Evolutionary conservation across 2,113 vertebrate species (phyloP).

Genomic region (Chlorodrepanis virens): DNA sequence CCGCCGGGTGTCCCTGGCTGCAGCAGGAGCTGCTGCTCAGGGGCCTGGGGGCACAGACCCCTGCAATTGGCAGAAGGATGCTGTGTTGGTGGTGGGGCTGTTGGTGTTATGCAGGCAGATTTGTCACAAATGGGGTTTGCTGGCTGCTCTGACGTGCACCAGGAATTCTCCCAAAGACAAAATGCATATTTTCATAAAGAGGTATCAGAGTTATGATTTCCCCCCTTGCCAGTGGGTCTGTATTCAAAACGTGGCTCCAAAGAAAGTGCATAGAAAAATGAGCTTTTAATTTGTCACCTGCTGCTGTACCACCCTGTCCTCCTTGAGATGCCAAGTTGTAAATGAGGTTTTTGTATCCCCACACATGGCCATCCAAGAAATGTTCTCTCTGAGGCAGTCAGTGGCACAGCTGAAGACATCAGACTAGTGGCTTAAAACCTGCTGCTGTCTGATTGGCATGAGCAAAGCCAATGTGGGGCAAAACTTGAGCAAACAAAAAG

Average conservation of each 20-base stretch:
- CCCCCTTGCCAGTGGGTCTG: background rate
- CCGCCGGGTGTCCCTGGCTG: background rate
- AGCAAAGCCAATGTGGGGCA: background rate
- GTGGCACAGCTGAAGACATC: slow-evolving; percentile 27
- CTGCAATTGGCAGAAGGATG: background rate
- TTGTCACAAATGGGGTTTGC: background rate
- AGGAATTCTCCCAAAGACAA: background rate
- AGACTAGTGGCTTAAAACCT: background rate
- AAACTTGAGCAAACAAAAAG: background rate
- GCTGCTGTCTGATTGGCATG: background rate
- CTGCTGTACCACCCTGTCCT: slow-evolving; percentile 28
- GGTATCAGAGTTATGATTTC: background rate
- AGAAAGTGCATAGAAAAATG: slow-evolving; percentile 46
- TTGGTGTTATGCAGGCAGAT: background rate
- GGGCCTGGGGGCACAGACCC: background rate
- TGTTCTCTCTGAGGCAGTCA: background rate
- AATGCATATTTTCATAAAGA: background rate
- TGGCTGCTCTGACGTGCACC: background rate
- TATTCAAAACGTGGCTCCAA: background rate
- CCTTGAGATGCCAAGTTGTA: slow-evolving; percentile 37
- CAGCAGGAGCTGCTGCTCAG: background rate
- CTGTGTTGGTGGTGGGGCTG: background rate
- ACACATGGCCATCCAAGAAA: background rate
- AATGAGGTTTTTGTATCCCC: slow-evolving; percentile 29
- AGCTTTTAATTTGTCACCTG: slow-evolving; percentile 57